These are phyloP conservation scores for Amphibalanus amphitrite DNA, from an alignment of 1,140 invertebrate species.

Conservation along the genomic window DNA sequence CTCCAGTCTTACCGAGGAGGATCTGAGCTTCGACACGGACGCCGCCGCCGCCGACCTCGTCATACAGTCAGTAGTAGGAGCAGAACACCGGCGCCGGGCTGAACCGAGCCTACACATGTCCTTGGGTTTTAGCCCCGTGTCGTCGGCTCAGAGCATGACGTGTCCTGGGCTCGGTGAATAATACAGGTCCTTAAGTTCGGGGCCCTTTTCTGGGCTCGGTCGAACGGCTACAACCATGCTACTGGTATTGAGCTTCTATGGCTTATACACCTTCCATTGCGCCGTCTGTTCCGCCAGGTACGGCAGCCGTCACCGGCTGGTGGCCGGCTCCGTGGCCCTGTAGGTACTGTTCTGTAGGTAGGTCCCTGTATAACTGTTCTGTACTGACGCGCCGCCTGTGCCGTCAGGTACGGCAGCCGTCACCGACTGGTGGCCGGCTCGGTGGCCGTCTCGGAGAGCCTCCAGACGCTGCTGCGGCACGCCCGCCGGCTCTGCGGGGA, in stretches of 20 bases:
- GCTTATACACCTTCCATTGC: too few relatives aligned
- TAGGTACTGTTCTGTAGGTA: too few relatives aligned
- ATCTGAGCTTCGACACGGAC: not conserved
- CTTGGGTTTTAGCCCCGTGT: too few relatives aligned
- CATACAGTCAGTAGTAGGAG: not conserved
- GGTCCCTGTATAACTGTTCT: too few relatives aligned
- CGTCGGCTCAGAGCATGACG: too few relatives aligned
- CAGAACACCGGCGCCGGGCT: too few relatives aligned
- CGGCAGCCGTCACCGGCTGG: slow-evolving; percentile 11
- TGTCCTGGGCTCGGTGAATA: too few relatives aligned
- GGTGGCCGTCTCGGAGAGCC: slow-evolving; percentile 7
- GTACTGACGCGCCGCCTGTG: not conserved
- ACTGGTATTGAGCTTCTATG: too few relatives aligned
- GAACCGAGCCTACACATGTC: too few relatives aligned
- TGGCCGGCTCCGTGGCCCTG: slow-evolving; percentile 5
- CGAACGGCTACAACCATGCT: too few relatives aligned
- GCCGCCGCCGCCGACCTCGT: not conserved
- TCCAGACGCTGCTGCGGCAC: slow-evolving; percentile 9
- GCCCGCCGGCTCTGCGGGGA: slow-evolving; percentile 1
- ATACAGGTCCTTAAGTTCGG: too few relatives aligned
- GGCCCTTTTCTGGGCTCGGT: too few relatives aligned
- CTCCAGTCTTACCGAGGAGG: not conserved
- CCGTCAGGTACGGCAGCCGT: slow-evolving; percentile 13
- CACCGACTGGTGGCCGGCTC: slow-evolving; percentile 9
- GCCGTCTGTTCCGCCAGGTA: slow-evolving; percentile 9